Evolutionary conservation across 2,888 invertebrate genomes (phyloP), one percentile per base, ranked within the genome.

Genomic region (Cephonodes hylas): DNA sequence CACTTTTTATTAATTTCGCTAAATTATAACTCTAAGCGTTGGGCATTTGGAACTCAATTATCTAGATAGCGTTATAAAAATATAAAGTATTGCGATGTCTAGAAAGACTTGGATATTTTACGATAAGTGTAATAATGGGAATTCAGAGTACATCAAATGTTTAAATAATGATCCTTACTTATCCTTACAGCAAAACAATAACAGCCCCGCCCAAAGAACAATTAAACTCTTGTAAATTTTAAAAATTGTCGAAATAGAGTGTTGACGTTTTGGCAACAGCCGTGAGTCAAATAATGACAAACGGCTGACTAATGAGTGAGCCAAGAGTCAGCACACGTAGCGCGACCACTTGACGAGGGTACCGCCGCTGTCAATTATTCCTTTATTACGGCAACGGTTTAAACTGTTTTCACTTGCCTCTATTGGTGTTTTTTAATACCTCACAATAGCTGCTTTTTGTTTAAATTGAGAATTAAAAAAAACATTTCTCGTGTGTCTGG

Each of bases 341-440:
- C 48, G 48, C 25, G 45, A 22, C 22, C 45, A 2, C 25, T 25
- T 48, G 48, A 48, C 48, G 48, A 48, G 48, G 48, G 48, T 48
- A 48, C 25, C 25, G 25, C 25, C 48, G 48, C 48, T 48, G 48
- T 48, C 48, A 48, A 48, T 48, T 48, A 48, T 48, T 48, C 27
- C 48, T 48, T 48, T 48, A 48, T 48, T 48, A 48, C 15, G 27
- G 27, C 15, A 27, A 48, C 48, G 48, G 48, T 48, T 48, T 48
- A 45, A 48, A 48, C 48, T 27, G 27, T 22, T 45, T n/a, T n/a
- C 25, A 25, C 25, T 48, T 48, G 48, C 23, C 25, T 48, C n/a
- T 25, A 23, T 48, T 48, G 25, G n/a, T 27, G 15, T 15, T 48
- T 25, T 48, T 48, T 48, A 7, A 27, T n/a, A n/a, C n/a, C n/a